Conservation (phyloP, 2,113 vertebrate genomes). For the Spizaetus ornatus region DNA sequence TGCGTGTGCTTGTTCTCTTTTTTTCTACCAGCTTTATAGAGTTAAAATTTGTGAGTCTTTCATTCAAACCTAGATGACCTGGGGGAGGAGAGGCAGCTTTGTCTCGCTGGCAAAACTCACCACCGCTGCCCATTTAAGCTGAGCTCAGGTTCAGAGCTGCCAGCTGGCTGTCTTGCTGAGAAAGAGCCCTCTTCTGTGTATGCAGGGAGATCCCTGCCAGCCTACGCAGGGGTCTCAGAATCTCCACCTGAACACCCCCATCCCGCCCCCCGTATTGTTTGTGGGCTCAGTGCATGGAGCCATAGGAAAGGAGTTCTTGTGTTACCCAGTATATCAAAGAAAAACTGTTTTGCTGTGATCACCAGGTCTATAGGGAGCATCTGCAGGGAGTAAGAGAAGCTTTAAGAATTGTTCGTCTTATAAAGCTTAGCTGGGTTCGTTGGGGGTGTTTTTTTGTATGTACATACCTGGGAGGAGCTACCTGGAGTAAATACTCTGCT, state of each 20-base stretch:
- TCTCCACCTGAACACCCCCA: neutral
- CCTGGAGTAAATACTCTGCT: neutral
- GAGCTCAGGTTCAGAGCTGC: neutral
- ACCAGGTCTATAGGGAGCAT: too few species aligned
- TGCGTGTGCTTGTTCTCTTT: neutral
- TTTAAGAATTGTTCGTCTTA: neutral
- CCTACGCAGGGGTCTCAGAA: neutral
- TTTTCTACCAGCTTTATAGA: neutral
- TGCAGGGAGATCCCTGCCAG: too few species aligned
- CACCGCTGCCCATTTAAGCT: neutral
- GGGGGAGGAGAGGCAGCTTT: neutral
- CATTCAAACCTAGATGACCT: neutral
- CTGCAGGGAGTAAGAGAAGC: neutral
- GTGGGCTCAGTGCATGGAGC: neutral
- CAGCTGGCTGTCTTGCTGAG: neutral
- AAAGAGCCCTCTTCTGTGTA: neutral
- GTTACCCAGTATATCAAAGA: too few species aligned
- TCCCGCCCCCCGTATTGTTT: fast-evolving
- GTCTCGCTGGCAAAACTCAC: neutral
- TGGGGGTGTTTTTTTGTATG: neutral
- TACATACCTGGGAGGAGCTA: neutral
- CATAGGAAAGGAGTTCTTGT: neutral
- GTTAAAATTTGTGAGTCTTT: neutral
- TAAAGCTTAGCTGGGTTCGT: neutral
- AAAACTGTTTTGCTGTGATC: neutral